phyloP scores from a whole-genome alignment of 1,140 invertebrate genomes.

The Argopecten irradians region DNA sequence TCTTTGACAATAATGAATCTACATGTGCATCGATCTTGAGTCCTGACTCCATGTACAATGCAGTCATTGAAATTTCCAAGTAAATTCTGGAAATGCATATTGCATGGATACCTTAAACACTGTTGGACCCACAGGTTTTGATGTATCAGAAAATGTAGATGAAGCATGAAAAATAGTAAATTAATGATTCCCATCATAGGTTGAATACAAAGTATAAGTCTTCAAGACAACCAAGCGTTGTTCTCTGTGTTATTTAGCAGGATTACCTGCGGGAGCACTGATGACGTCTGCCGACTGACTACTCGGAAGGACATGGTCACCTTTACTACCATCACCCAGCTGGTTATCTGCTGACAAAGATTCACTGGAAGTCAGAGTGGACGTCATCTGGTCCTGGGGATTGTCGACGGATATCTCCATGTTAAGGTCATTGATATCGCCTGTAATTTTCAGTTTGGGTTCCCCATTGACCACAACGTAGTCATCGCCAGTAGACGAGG shows the following conservation, averaged over 20 bases:
- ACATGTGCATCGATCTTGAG: too few species aligned
- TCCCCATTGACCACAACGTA: conserved; percentile 86
- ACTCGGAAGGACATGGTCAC: conserved; percentile 67
- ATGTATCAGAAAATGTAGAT: too few species aligned
- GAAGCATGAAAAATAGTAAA: too few species aligned
- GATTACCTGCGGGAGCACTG: conserved; percentile 35
- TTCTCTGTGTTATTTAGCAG: neutral
- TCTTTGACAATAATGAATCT: too few species aligned
- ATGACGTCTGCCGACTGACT: conserved; percentile 67
- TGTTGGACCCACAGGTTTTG: too few species aligned
- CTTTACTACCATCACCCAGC: conserved; percentile 37
- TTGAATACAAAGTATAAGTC: too few species aligned
- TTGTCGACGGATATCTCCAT: conserved; percentile 82
- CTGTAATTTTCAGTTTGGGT: conserved; percentile 86
- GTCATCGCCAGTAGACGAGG: conserved; percentile 88
- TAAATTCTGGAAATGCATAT: too few species aligned
- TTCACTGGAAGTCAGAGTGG: conserved; percentile 39
- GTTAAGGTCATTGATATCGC: conserved; percentile 85
- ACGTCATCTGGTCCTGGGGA: conserved; percentile 40
- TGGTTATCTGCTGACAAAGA: conserved; percentile 49
- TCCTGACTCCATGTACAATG: too few species aligned
- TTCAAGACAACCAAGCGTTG: conserved; percentile 25
- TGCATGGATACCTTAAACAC: too few species aligned
- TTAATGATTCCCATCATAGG: too few species aligned
- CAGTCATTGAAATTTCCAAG: too few species aligned